A percentile compares a stretch with the other conserved stretches of the same genome.
Conservation (phyloP, 2,113 vertebrate species). For the Eulemur macaco region DNA sequence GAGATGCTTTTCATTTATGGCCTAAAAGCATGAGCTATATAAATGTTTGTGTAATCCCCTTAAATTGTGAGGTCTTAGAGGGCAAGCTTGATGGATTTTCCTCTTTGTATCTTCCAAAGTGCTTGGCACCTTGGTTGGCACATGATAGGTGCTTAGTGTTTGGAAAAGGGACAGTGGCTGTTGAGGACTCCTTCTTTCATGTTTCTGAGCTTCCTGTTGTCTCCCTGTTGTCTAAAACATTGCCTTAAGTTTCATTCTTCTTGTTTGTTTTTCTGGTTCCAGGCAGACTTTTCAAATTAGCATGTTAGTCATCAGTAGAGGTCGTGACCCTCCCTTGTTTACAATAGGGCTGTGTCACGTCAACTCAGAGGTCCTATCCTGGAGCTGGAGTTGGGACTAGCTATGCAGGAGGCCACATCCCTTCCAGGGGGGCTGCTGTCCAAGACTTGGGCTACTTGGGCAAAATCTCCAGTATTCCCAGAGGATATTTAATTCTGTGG, state of each 20-base stretch:
- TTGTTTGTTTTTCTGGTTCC: constrained; percentile 32
- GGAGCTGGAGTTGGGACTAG: background rate
- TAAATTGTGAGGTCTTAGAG: background rate
- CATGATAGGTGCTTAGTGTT: background rate
- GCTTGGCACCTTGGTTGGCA: background rate
- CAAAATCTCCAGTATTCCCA: background rate
- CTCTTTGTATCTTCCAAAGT: background rate
- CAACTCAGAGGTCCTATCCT: constrained; percentile 7
- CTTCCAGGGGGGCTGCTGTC: background rate
- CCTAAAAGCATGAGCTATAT: background rate
- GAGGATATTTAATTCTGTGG: background rate
- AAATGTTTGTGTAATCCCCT: background rate
- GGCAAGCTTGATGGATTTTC: background rate
- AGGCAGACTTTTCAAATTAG: constrained; percentile 59
- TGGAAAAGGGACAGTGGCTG: background rate
- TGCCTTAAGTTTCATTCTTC: constrained; percentile 13
- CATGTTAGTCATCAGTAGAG: constrained; percentile 46
- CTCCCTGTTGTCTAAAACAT: background rate
- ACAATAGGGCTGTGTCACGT: constrained; percentile 15
- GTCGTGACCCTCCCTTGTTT: background rate
- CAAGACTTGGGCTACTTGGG: background rate
- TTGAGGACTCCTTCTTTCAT: background rate
- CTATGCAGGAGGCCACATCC: background rate
- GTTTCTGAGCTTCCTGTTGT: background rate
- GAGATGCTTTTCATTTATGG: background rate